Evolutionary conservation across 2,113 vertebrate genomes (phyloP).

Genomic region (Eclectus roratus): DNA sequence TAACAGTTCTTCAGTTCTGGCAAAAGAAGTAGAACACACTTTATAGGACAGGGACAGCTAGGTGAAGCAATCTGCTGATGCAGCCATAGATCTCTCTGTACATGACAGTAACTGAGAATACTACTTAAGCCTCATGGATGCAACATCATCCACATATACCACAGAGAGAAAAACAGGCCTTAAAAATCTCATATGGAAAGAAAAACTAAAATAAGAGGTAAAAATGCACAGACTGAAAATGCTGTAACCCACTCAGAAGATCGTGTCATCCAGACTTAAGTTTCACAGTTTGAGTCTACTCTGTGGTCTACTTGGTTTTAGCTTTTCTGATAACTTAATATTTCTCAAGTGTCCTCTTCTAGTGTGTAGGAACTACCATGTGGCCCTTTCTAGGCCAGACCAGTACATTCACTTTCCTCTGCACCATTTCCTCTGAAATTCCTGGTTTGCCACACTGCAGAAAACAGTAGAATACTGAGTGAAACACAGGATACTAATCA

Average conservation of each 20-base stretch:
- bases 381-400: not conserved
- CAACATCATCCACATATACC: not conserved
- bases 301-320: not conserved
- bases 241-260: not conserved
- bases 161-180: not conserved
- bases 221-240: not conserved
- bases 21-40: conserved; percentile 48
- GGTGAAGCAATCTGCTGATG: not conserved
- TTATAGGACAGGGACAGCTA: conserved; percentile 43
- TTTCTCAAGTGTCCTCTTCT: not conserved
- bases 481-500: not conserved
- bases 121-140: not conserved
- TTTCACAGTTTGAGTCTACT: not conserved
- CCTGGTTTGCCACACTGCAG: not conserved
- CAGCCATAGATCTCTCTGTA: not conserved
- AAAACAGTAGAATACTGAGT: not conserved
- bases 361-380: fast-evolving
- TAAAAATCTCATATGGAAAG: not conserved
- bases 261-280: not conserved
- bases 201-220: not conserved
- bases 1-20: conserved; percentile 53
- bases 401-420: not conserved
- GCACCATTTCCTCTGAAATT: not conserved
- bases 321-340: not conserved
- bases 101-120: not conserved